Evolutionary conservation across 2,888 invertebrate genomes (phyloP).

Genomic region (Tipula vernalis): DNA sequence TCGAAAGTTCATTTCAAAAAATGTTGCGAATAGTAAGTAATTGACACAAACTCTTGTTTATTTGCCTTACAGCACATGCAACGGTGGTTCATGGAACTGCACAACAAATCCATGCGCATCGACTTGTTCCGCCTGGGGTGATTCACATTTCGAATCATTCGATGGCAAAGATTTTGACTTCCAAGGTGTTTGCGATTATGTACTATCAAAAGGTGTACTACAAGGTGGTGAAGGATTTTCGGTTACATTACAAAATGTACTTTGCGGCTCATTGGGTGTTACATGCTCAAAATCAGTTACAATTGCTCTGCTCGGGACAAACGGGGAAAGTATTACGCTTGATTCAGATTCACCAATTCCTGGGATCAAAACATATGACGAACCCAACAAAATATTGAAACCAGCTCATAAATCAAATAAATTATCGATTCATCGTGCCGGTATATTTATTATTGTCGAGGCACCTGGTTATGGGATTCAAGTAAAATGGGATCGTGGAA

Average conservation of each 20-base stretch:
- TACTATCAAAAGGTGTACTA: conserved; percentile 60
- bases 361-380: conserved; percentile 4
- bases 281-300: conserved; percentile 78
- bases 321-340: conserved; percentile 50
- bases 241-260: conserved; percentile 72
- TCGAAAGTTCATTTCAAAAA: too few species aligned
- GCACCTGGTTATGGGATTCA: conserved; percentile 62
- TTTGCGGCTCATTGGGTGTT: conserved; percentile 76
- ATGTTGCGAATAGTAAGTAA: too few species aligned
- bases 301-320: conserved; percentile 44
- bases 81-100: conserved; percentile 69
- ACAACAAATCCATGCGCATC: conserved; percentile 59
- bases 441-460: conserved; percentile 71
- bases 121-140: conserved; percentile 77
- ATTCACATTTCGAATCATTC: conserved; percentile 79
- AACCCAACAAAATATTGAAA: not conserved
- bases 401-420: conserved; percentile 7
- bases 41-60: not conserved
- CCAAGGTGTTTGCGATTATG: conserved; percentile 80
- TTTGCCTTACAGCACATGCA: conserved; percentile 38
- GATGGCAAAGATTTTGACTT: conserved; percentile 74
- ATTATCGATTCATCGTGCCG: conserved; percentile 35
- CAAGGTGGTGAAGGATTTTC: conserved; percentile 53
- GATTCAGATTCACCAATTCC: conserved; percentile 31
- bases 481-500: conserved; percentile 77